phyloP scores from a whole-genome alignment of 2,888 invertebrate species.

The Hermaeophaga mercurialis region DNA sequence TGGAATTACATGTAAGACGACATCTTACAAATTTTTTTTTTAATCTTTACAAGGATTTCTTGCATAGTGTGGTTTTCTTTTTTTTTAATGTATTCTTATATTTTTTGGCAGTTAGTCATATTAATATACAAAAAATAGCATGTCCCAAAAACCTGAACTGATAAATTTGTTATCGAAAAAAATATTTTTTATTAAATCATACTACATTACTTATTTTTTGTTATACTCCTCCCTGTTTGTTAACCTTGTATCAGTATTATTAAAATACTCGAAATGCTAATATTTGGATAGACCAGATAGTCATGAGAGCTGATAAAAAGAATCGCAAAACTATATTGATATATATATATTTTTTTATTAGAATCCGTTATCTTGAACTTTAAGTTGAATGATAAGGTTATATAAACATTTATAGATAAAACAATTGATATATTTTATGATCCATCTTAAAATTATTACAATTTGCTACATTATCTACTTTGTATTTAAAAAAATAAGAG shows the following conservation, averaged over 20 bases:
- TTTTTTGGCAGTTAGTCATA: too few relatives aligned
- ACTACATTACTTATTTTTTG: too few relatives aligned
- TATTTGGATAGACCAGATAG: constrained; percentile 26
- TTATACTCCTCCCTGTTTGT: background rate
- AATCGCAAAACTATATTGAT: constrained; percentile 29
- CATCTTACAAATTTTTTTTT: too few relatives aligned
- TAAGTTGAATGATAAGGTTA: constrained; percentile 13
- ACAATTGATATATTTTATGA: constrained; percentile 8
- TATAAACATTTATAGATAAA: constrained; percentile 13
- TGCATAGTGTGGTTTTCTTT: too few relatives aligned
- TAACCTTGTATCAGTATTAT: constrained; percentile 22
- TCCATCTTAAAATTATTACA: background rate
- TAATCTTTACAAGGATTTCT: too few relatives aligned
- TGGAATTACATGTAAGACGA: too few relatives aligned
- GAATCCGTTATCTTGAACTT: constrained; percentile 23
- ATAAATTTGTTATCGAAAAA: too few relatives aligned
- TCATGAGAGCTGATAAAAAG: constrained; percentile 28
- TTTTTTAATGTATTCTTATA: too few relatives aligned
- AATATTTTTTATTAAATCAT: too few relatives aligned
- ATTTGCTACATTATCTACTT: background rate
- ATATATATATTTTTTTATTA: constrained; percentile 23
- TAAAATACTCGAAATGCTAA: constrained; percentile 23
- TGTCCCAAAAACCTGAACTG: too few relatives aligned
- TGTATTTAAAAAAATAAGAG: background rate
- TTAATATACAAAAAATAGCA: too few relatives aligned